Evolutionary conservation across 1,140 invertebrate genomes (phyloP), one percentile per base, ranked within the genome.

Genomic region (Mya arenaria): DNA sequence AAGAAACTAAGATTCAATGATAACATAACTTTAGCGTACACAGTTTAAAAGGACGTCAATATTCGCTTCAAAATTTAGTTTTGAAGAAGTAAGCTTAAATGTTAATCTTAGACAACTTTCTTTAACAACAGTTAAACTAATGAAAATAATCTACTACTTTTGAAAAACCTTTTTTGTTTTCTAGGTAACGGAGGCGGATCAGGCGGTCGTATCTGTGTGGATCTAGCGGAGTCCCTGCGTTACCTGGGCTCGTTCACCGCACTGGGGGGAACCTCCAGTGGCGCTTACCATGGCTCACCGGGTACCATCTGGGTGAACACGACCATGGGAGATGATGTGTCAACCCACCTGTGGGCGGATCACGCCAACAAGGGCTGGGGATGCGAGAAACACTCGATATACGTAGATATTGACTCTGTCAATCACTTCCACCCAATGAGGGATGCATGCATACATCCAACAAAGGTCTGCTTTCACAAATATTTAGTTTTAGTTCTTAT

Each of bases 121-220:
- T n/a, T n/a, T n/a, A n/a, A n/a, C n/a, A n/a, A 32, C 34, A 63
- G 60, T 28, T 4, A 28, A 63, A 17, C 15, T 48, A 3, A 1
- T 71, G n/a, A 2, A 19, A 48, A 10, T n/a, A 37, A 10, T 15
- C 39, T 0, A 71, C 28, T 25, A 25, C 52, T 10, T 19, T 25
- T 13, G 28, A 65, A 13, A 37, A 23, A 8, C 37, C 10, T 10
- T 37, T 34, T 34, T 23, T 30, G 58, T 58, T 60, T 78, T 66
- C 19, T 44, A 89, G 89, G 68, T n/a, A 86, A 84, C 83, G 89
- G 89, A 55, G 88, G 80, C 48, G 89, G 89, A 32, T 86, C 84
- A 56, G 89, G 89, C 23, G 89, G 89, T 0, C 66, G 84, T 55
- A 83, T 90, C 17, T 63, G 84, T 32, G 62, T 90, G 25, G 63